Evolutionary conservation across 1,140 invertebrate species (phyloP).

Genomic region (Bombus picipes): DNA sequence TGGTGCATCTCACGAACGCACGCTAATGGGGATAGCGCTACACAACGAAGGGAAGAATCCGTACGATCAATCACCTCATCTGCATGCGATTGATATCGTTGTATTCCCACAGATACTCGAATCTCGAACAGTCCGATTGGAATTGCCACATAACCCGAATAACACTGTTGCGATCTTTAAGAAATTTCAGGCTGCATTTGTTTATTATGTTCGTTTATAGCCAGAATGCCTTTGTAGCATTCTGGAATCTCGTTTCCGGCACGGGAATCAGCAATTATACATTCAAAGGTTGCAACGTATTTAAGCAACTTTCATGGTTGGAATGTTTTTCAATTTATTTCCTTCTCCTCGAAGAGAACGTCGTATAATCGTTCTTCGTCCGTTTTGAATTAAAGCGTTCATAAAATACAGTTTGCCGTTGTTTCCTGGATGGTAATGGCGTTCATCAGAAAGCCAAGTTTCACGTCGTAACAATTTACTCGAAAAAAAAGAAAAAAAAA

Average conservation of each 20-base stretch:
- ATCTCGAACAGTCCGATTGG: no score
- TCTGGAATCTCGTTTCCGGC: neutral
- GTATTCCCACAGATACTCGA: no score
- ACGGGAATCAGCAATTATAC: neutral
- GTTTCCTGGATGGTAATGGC: neutral
- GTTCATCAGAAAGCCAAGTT: neutral
- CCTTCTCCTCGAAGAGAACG: no score
- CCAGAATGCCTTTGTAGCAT: neutral
- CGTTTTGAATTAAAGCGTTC: conserved; percentile 25
- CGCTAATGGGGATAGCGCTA: no score
- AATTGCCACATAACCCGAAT: no score
- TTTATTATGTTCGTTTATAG: neutral
- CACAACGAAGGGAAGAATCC: no score
- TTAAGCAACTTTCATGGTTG: neutral
- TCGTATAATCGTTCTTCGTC: neutral
- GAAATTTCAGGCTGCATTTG: neutral
- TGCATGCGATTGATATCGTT: no score
- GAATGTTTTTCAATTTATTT: conserved; percentile 24
- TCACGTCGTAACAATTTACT: neutral
- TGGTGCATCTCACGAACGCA: no score
- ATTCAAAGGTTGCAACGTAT: neutral
- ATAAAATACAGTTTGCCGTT: neutral
- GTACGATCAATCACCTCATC: no score
- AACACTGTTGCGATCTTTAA: neutral
- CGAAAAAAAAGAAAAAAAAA: neutral